These are phyloP conservation scores for Fissipunctia ypsillon DNA, from an alignment of 2,888 invertebrate species.

Conservation along the genomic window DNA sequence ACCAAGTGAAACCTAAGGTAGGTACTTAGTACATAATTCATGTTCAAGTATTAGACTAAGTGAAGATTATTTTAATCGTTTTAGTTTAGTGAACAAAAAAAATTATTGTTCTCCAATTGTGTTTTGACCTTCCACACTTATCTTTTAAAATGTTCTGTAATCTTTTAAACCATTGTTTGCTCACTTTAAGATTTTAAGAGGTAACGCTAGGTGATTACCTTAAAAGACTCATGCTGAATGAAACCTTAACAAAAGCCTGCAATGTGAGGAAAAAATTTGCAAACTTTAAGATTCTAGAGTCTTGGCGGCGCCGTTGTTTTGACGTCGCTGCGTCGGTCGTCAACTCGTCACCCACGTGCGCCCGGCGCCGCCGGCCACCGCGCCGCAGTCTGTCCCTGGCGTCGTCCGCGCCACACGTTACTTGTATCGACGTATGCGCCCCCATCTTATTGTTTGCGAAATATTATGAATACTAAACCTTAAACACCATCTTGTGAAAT, in stretches of 20 bases:
- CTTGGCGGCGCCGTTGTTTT: conserved; percentile 74
- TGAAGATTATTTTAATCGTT: not conserved
- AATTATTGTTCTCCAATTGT: not conserved
- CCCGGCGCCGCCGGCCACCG: conserved; percentile 75
- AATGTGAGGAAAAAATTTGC: conserved; percentile 40
- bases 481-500: conserved; percentile 67
- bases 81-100: not conserved
- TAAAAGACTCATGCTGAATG: not conserved
- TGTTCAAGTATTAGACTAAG: no score
- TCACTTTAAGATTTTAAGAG: not conserved
- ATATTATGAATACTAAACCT: conserved; percentile 77
- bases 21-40: no score
- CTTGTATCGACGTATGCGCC: conserved; percentile 63
- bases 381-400: conserved; percentile 84
- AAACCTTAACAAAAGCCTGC: conserved; percentile 15
- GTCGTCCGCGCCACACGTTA: conserved; percentile 77
- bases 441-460: conserved; percentile 72
- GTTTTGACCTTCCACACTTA: not conserved
- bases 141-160: not conserved
- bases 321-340: conserved; percentile 72
- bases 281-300: conserved; percentile 61
- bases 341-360: conserved; percentile 84
- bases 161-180: not conserved
- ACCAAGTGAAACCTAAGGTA: no score
- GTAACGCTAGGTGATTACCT: not conserved